phyloP scores from a whole-genome alignment of 2,113 vertebrate genomes.

The Glareola pratincola region DNA sequence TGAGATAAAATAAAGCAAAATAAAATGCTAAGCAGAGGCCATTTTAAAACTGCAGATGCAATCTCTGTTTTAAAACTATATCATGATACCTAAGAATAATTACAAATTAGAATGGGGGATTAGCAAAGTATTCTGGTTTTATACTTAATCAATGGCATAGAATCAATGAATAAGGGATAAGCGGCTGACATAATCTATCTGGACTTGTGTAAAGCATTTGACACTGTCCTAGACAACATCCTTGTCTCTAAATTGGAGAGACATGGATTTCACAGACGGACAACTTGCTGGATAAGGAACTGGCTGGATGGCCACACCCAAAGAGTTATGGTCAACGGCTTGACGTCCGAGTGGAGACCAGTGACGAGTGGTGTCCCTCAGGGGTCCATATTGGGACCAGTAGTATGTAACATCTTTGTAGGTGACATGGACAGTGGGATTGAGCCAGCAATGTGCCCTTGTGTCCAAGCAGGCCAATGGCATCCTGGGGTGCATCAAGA shows the following conservation, averaged over 20 bases:
- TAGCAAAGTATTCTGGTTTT: neutral
- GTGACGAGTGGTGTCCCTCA: neutral
- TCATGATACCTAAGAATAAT: neutral
- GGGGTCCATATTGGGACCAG: neutral
- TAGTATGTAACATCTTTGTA: neutral
- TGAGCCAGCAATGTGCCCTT: neutral
- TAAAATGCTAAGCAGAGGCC: neutral
- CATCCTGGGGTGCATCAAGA: too few species aligned
- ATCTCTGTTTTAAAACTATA: neutral
- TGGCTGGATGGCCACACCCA: neutral
- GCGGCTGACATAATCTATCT: accelerated
- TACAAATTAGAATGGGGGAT: neutral
- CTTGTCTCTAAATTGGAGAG: neutral
- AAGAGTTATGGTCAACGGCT: neutral
- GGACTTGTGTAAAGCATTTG: neutral
- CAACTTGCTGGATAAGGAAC: neutral
- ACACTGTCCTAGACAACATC: neutral
- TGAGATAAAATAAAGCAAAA: neutral
- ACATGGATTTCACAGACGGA: neutral
- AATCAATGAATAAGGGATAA: neutral
- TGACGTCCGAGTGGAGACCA: accelerated
- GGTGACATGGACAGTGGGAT: too few species aligned
- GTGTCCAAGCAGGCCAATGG: too few species aligned
- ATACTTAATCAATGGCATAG: neutral
- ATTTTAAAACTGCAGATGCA: neutral